phyloP scores from a whole-genome alignment of 2,113 vertebrate genomes.

The Plestiodon gilberti region DNA sequence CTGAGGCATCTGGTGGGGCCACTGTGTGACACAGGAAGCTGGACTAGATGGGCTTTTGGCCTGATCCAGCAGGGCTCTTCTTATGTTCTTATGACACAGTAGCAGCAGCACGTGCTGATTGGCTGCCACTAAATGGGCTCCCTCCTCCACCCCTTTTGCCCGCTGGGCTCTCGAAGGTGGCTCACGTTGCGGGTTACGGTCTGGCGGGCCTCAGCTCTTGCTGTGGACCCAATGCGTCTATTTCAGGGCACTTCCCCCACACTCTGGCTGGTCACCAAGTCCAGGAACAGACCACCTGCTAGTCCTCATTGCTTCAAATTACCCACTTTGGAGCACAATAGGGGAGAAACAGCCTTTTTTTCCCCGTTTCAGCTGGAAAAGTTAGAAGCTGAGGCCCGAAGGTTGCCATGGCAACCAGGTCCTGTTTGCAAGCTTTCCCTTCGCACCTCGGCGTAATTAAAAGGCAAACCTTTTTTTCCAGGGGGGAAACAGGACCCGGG shows the following conservation, averaged over 20 bases:
- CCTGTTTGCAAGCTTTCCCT: conserved; percentile 34
- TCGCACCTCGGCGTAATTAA: not conserved
- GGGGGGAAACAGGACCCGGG: not conserved
- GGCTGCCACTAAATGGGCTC: no score
- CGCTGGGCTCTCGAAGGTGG: no score
- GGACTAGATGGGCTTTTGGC: no score
- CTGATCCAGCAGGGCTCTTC: no score
- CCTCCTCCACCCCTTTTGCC: no score
- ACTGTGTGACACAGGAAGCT: no score
- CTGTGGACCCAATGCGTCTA: fast-evolving
- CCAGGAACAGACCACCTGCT: fast-evolving
- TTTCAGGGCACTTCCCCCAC: not conserved
- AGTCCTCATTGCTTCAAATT: not conserved
- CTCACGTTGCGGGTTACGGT: no score
- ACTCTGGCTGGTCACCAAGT: fast-evolving
- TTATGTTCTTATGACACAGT: no score
- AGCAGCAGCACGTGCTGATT: no score
- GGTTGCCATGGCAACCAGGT: conserved; percentile 69
- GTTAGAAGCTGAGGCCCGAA: conserved; percentile 54
- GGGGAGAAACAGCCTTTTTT: conserved; percentile 37
- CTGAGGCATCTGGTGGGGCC: no score
- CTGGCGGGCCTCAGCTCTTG: not conserved
- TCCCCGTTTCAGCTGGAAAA: conserved; percentile 1
- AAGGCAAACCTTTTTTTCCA: conserved; percentile 34
- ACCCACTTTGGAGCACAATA: not conserved